Conservation (phyloP, 2,888 invertebrate species). For the Caenorhabditis angaria region DNA sequence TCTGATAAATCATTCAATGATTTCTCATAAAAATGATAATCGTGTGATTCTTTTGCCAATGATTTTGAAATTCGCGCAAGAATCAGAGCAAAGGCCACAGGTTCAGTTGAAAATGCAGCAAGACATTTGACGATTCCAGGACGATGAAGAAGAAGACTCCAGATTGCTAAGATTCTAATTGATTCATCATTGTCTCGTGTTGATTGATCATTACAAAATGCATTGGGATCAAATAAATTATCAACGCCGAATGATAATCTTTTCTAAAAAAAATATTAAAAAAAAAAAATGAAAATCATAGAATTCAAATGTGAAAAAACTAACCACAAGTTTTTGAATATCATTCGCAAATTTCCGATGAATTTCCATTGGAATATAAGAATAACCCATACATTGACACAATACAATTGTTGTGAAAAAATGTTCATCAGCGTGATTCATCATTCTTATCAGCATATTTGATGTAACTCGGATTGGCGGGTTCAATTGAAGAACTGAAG, state of each 20-base stretch:
- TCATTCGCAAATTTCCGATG: constrained; percentile 56
- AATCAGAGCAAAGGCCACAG: constrained; percentile 61
- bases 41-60: constrained; percentile 60
- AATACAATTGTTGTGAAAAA: constrained; percentile 69
- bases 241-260: constrained; percentile 61
- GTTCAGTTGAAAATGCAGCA: constrained; percentile 64
- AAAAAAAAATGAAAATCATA: no score
- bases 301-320: constrained; percentile 3
- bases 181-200: constrained; percentile 52
- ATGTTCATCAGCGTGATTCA: constrained; percentile 52
- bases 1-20: constrained; percentile 53
- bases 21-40: constrained; percentile 69
- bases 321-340: constrained; percentile 60
- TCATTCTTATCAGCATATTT: constrained; percentile 59
- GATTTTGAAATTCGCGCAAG: constrained; percentile 59
- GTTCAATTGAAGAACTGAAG: constrained; percentile 45
- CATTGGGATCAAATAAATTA: constrained; percentile 58
- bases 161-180: constrained; percentile 56
- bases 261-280: constrained; percentile 49
- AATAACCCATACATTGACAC: constrained; percentile 64
- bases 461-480: constrained; percentile 51
- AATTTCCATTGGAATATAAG: constrained; percentile 53
- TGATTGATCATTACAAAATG: constrained; percentile 49
- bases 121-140: constrained; percentile 62
- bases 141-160: constrained; percentile 64